Base-by-base conservation (phyloP, 2,113 vertebrate species). In the Notarius lentiginosus region DNA sequence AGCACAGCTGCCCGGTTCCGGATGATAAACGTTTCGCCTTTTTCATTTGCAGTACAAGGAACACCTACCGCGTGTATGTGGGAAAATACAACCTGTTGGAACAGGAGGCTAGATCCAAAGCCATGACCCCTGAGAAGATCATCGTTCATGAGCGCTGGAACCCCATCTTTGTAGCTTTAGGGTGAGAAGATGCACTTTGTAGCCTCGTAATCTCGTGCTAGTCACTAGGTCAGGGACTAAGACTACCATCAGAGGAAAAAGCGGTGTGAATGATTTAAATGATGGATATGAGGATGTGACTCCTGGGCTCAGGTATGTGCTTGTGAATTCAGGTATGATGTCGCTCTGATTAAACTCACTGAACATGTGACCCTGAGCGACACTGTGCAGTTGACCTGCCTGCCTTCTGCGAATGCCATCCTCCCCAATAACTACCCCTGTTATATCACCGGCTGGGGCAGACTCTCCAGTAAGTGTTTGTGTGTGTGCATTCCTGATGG, bases 111-210 rank as follows among this genome's bases (percentile, higher is more conserved):
- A 96, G 94, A 2, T 93, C 97, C 0, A 10, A 94, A 89, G 90
- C 91, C 0, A 93, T 95, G 15, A 87, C 70, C 0, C 94, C 98
- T 8, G 96, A 97, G 86, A 96, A 96, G 91, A 94, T 93, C 0
- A 84, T 97, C 0, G 97, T 98, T 68, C 97, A 99, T 0, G 95
- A 97, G 93, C 95, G 96, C 0, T 98, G 96, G 96, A 95, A 94
- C 92, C 91, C 95, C 79, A 85, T 91, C 84, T 93, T 95, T 5
- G 95, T 95, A 86, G 91, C 93, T 85, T 30, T 95, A 0, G 95
- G 95, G 95, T 96, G 89, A 92, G 90, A 75, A 34, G 66, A 51
- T 6, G 34, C 41, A 4, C 4, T 49, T 72, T 41, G 30, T 47
- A 41, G 34, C 47, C 11, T 66, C 66, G 7, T 34, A 14, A 9